Evolutionary conservation across 2,888 invertebrate genomes (phyloP).

Genomic region (Pseudococcus jackbeardsleyi): DNA sequence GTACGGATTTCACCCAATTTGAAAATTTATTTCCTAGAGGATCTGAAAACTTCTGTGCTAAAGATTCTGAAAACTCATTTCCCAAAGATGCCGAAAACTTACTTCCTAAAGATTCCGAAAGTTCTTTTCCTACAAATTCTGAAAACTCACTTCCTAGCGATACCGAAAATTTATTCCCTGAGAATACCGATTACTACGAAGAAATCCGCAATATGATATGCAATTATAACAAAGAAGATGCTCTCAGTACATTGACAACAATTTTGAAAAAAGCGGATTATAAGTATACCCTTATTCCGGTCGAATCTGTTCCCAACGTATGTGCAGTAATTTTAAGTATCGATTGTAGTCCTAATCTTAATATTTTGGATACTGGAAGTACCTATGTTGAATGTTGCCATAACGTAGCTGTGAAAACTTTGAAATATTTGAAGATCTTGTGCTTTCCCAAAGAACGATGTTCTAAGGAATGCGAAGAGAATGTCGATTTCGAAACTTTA

Average conservation of each 20-base stretch:
- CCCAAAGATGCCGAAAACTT: too few species aligned
- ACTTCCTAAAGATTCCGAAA: too few species aligned
- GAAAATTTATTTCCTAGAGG: background rate
- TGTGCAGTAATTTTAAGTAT: slow-evolving; percentile 35
- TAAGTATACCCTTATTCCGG: slow-evolving; percentile 51
- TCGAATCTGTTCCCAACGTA: background rate
- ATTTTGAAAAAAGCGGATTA: slow-evolving; percentile 31
- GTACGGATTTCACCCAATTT: background rate
- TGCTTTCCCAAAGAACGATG: background rate
- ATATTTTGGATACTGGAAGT: slow-evolving; percentile 31
- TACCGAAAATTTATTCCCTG: background rate
- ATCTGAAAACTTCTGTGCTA: too few species aligned
- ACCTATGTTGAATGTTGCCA: slow-evolving; percentile 32
- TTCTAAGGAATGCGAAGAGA: background rate
- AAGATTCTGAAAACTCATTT: too few species aligned
- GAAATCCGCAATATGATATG: background rate
- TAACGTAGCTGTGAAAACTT: slow-evolving; percentile 31
- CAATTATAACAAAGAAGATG: background rate
- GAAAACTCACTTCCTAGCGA: too few species aligned
- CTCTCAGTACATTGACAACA: background rate
- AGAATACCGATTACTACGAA: slow-evolving; percentile 16
- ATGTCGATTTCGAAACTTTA: background rate
- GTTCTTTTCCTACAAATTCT: too few species aligned
- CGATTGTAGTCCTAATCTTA: slow-evolving; percentile 42
- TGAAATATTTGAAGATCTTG: slow-evolving; percentile 19